Percentiles rank a stretch among this genome's conserved stretches.
phyloP scores from a whole-genome alignment of 2,888 invertebrate genomes.

The Hydrotaea diabolus region DNA sequence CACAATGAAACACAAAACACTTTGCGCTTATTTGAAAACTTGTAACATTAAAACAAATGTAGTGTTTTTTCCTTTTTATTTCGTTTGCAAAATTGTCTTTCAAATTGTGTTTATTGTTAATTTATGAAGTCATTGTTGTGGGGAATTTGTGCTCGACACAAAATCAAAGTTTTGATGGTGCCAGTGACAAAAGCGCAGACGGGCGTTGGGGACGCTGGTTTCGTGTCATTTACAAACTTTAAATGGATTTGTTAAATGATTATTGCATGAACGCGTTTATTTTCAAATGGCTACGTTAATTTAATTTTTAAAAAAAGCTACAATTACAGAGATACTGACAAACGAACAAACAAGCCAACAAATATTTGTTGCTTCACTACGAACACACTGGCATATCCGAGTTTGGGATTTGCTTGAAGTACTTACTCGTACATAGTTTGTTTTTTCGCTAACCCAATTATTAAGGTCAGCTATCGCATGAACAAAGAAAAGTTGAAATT shows the following conservation, averaged over 20 bases:
- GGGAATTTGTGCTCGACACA: neutral
- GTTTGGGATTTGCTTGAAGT: too few species aligned
- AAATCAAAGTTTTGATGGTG: too few species aligned
- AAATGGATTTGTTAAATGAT: slow-evolving; percentile 25
- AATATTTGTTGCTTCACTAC: neutral
- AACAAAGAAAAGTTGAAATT: neutral
- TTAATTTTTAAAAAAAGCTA: slow-evolving; percentile 18
- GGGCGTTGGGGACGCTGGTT: neutral
- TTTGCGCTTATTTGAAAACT: neutral
- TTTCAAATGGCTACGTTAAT: slow-evolving; percentile 53
- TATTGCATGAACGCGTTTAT: slow-evolving; percentile 51
- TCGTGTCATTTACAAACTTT: slow-evolving; percentile 13
- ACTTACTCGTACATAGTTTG: neutral
- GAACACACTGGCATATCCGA: neutral
- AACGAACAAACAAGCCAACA: neutral
- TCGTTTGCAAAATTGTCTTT: neutral
- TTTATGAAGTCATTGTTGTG: neutral
- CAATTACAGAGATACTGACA: neutral
- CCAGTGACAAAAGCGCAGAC: neutral
- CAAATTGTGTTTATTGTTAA: neutral
- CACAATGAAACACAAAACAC: neutral
- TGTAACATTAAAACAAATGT: neutral
- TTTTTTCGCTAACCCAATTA: neutral
- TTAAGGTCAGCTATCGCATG: slow-evolving; percentile 1
- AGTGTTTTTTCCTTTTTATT: neutral